Percentiles rank a stretch among this genome's conserved stretches.
These are phyloP conservation scores for Scomberomorus guttatus DNA, from an alignment of 2,797 vertebrate species.

Conservation along the genomic window DNA sequence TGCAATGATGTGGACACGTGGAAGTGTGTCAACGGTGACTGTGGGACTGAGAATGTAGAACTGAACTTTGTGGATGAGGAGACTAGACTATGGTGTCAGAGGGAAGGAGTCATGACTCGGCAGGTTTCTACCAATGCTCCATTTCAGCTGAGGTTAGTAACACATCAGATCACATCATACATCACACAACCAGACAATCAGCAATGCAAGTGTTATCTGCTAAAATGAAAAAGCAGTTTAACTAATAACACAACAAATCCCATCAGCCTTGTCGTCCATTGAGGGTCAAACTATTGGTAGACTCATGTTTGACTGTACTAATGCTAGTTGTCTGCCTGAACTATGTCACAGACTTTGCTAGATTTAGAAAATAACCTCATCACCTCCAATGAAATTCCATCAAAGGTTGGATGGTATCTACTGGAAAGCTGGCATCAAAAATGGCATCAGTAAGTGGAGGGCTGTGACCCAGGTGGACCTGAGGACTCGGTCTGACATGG, in stretches of 20 bases:
- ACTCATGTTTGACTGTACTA: too few relatives aligned
- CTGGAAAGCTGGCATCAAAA: conserved; percentile 10
- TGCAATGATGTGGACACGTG: rapidly evolving
- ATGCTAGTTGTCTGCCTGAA: too few relatives aligned
- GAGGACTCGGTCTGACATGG: conserved; percentile 3
- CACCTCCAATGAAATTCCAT: neutral
- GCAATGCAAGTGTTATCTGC: too few relatives aligned
- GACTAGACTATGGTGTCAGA: conserved; percentile 50
- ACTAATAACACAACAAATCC: too few relatives aligned
- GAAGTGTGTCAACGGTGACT: conserved; percentile 2
- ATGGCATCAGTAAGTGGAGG: neutral
- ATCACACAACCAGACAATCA: too few relatives aligned
- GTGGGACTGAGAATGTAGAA: neutral
- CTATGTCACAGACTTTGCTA: too few relatives aligned
- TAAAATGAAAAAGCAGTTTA: too few relatives aligned
- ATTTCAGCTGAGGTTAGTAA: conserved; percentile 38
- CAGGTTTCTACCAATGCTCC: neutral
- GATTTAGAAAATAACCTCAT: neutral
- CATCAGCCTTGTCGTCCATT: too few relatives aligned
- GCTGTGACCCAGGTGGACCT: conserved; percentile 39
- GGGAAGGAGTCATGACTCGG: conserved; percentile 40
- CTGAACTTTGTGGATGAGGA: neutral
- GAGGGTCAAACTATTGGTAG: too few relatives aligned
- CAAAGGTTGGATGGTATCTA: neutral
- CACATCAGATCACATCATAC: neutral